Evolutionary conservation across 1,140 invertebrate species (phyloP), one percentile per base, ranked within the genome.

Genomic region (Drusus annulatus): DNA sequence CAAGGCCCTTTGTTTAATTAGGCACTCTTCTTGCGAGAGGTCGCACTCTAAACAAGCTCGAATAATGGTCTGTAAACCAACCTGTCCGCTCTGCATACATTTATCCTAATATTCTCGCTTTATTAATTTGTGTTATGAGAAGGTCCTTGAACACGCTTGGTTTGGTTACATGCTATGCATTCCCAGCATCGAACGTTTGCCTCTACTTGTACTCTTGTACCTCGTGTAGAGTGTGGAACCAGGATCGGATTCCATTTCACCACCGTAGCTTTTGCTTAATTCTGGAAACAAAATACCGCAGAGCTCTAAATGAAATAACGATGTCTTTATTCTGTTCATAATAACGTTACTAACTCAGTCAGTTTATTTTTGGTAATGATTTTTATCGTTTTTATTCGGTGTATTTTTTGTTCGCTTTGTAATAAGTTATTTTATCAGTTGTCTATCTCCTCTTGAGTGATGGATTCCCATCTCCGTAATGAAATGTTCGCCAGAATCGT

Each of bases 1-100:
- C 73, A 50, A 63, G 52, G 36, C 58, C 62, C 80, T 73, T 80
- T 81, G 75, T 81, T 81, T 81, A 73, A 81, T 81, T 81, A 81
- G 58, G 63, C 75, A 76, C 50, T 65, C 80, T 69, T 60, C 54
- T 15, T 31, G 73, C 13, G 60, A 65, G 76, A 51, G 73, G 71
- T 63, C 36, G 45, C 65, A 51, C 17, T 25, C 68, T 69, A 76
- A 76, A 80, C 79, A 76, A 68, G 79, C 73, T 52, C 10, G 79
- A 28, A 62, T 76, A 54, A 73, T 71, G 63, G 23, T 71, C 65
- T 56, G 21, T 19, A 19, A 50, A 23, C 71, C 71, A 16, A 63
- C 31, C n/a, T 19, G 36, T 17, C 16, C 52, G 50, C 45, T 52
- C 36, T 69, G 36, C 76, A 54, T 78, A 78, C 76, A 69, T 69